A percentile compares a stretch with the other conserved stretches of the same genome.
phyloP scores from a whole-genome alignment of 2,888 invertebrate species.

The Folsomia candida region DNA sequence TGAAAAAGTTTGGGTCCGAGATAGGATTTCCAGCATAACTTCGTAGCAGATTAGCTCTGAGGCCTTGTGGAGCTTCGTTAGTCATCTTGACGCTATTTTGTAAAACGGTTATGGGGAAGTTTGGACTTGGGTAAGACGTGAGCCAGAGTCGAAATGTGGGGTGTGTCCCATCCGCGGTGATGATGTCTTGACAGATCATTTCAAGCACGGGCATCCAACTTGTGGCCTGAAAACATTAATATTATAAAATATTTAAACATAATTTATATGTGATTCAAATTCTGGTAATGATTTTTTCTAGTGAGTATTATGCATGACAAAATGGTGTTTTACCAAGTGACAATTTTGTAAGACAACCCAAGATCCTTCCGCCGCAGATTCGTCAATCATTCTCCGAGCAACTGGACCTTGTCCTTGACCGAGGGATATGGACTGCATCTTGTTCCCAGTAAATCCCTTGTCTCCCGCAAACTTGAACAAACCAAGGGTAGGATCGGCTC shows the following conservation, averaged over 20 bases:
- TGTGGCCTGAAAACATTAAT: no score
- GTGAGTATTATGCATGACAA: no score
- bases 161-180: conserved; percentile 67
- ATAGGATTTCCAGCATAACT: conserved; percentile 87
- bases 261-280: no score
- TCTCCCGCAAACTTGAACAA: conserved; percentile 88
- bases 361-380: conserved; percentile 60
- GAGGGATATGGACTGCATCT: conserved; percentile 66
- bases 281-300: no score
- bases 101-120: conserved; percentile 59
- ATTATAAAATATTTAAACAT: no score
- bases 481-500: conserved; percentile 87
- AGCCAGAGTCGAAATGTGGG: conserved; percentile 85
- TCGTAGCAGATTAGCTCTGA: conserved; percentile 80
- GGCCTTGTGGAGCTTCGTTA: conserved; percentile 89
- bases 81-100: conserved; percentile 77
- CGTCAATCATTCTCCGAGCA: conserved; percentile 79
- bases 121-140: conserved; percentile 69
- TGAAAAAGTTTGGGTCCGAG: conserved; percentile 75
- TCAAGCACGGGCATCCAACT: conserved; percentile 92
- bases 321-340: conserved; percentile 78
- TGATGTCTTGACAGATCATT: conserved; percentile 78
- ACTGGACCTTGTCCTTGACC: conserved; percentile 89
- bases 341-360: conserved; percentile 96
- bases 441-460: conserved; percentile 74